Evolutionary conservation across 2,113 vertebrate species (phyloP).

Genomic region (Falco punctatus): DNA sequence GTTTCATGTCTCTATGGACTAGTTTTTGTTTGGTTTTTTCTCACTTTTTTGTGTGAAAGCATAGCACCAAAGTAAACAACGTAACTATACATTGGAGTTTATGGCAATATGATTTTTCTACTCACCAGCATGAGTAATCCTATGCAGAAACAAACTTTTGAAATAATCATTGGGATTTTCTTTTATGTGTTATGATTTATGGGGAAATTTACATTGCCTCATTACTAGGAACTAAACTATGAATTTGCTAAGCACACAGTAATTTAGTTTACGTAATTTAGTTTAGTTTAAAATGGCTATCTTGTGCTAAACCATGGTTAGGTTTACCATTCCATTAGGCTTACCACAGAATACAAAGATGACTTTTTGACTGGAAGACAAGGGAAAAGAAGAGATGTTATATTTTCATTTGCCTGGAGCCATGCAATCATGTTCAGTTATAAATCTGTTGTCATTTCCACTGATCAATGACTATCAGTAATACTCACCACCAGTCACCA

Average conservation of each 20-base stretch:
- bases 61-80: not conserved
- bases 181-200: not conserved
- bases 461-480: conserved; percentile 27
- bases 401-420: not conserved
- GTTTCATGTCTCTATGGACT: not conserved
- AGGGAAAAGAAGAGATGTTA: not conserved
- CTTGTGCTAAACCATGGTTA: not conserved
- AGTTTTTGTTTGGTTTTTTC: not conserved
- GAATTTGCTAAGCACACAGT: not conserved
- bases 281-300: not conserved
- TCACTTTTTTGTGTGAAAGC: not conserved
- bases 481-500: not conserved
- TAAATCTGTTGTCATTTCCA: conserved; percentile 3
- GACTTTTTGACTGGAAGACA: not conserved
- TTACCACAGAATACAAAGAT: not conserved
- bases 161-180: not conserved
- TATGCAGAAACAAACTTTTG: not conserved
- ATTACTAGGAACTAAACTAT: not conserved
- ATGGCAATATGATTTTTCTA: not conserved
- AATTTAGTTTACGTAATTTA: not conserved
- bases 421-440: not conserved
- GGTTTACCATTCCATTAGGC: not conserved
- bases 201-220: not conserved
- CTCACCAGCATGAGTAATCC: not conserved
- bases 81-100: not conserved